phyloP scores from a whole-genome alignment of 2,888 invertebrate species.

The Oscheius sp. region DNA sequence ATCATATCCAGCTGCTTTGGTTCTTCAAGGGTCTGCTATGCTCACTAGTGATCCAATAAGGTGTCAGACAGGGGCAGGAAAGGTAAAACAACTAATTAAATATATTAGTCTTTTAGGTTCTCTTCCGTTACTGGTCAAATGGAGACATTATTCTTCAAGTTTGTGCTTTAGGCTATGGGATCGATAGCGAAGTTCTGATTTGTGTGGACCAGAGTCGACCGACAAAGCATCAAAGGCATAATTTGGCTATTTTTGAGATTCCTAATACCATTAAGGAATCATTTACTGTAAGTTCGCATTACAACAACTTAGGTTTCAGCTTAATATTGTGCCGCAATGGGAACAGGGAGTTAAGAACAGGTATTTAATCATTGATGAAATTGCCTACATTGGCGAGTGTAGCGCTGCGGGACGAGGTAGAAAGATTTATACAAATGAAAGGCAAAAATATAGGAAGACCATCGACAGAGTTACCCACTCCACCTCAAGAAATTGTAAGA shows the following conservation, averaged over 20 bases:
- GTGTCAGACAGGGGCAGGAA: conserved; percentile 65
- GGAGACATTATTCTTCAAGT: conserved; percentile 64
- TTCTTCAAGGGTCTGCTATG: conserved; percentile 66
- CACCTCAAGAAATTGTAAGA: conserved; percentile 4
- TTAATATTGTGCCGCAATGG: conserved; percentile 87
- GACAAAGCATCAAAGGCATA: conserved; percentile 36
- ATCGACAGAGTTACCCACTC: conserved; percentile 1
- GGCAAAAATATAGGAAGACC: conserved; percentile 10
- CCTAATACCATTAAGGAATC: conserved; percentile 54
- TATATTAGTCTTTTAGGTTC: conserved; percentile 57
- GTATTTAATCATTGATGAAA: conserved; percentile 66
- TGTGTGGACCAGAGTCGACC: conserved; percentile 47
- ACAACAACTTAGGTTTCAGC: conserved; percentile 76
- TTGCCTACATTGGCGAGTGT: conserved; percentile 68
- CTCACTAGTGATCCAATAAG: conserved; percentile 64
- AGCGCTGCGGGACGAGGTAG: neutral
- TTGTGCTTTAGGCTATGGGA: conserved; percentile 61
- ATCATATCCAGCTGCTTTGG: conserved; percentile 64
- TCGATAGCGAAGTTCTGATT: conserved; percentile 43
- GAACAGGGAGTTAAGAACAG: conserved; percentile 52
- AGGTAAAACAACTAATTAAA: too few species aligned
- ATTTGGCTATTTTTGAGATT: conserved; percentile 64
- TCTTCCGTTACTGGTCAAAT: conserved; percentile 69
- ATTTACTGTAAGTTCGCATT: conserved; percentile 54
- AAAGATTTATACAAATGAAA: neutral